These are phyloP conservation scores for Sebastes trivittatus DNA, from an alignment of 2,797 vertebrate species.

Conservation along the genomic window DNA sequence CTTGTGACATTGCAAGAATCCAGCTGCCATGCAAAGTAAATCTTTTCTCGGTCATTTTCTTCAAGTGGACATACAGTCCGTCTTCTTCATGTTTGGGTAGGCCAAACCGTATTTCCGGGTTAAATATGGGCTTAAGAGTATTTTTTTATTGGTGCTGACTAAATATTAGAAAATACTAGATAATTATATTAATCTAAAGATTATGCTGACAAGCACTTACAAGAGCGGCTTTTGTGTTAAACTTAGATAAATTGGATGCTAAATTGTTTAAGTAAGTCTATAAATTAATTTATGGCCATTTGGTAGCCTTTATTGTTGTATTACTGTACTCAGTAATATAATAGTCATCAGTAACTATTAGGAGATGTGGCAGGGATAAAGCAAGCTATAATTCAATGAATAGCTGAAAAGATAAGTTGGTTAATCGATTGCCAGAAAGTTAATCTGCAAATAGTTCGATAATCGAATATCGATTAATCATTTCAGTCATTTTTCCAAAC, in stretches of 20 bases:
- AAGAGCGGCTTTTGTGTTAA: background rate
- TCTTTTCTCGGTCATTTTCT: background rate
- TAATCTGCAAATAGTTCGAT: background rate
- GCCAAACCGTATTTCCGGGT: background rate
- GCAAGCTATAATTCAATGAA: background rate
- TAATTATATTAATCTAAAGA: background rate
- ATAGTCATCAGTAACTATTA: background rate
- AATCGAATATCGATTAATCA: background rate
- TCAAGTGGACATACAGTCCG: background rate
- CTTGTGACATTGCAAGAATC: too few species aligned
- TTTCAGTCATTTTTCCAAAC: background rate
- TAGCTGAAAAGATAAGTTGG: background rate
- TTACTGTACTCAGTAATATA: background rate
- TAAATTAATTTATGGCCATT: background rate
- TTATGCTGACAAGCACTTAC: background rate
- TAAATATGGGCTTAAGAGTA: background rate
- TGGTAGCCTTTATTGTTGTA: background rate
- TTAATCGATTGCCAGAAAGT: background rate
- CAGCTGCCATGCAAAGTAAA: too few species aligned
- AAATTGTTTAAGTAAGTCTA: background rate
- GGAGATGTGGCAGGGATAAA: background rate
- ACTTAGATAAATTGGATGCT: background rate
- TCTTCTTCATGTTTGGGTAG: background rate
- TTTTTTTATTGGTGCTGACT: background rate
- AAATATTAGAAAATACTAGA: background rate